Evolutionary conservation across 2,113 vertebrate genomes (phyloP), one percentile per base, ranked within the genome.

Genomic region (Glaucidium brasilianum): DNA sequence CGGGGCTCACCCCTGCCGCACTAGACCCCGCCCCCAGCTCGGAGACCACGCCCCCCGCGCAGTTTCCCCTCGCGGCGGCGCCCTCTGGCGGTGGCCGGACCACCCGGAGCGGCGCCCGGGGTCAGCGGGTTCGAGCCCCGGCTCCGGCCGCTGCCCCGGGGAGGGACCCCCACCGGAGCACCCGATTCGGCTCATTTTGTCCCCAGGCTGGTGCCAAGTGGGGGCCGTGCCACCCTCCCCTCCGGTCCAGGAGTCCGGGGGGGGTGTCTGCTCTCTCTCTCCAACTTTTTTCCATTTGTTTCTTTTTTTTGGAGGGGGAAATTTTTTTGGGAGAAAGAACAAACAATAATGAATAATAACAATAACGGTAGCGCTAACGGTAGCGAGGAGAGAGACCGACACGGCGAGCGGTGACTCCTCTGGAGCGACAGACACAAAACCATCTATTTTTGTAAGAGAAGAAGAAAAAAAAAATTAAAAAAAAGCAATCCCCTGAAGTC

Each of bases 401-500:
- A 97, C 98, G 12, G 66, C 23, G 5, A n/a, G 53, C 5, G 22
- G 98, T 3, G 32, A 15, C 58, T 82, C 64, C 85, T 76, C 15
- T 0, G 12, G 10, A 68, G 60, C 25, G 41, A 19, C 79, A 7
- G 35, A 37, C 68, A 39, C 69, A 90, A 90, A 94, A 9, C 81
- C 69, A 32, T 90, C 82, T 90, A 93, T 93, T 93, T 90, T 93
- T 93, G 35, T 93, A 94, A 82, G 39, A 88, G 73, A 86, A 88
- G 97, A 98, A 98, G 97, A 98, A 98, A 81, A 88, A 68, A 32
- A 30, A 47, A 32, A 10, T 20, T 47, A 20, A 18, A 98, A 98
- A 98, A 98, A 98, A 97, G 12, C 62, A 69, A 66, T 68, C 59
- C 98, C 98, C 98, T 98, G 98, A 98, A 98, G 98, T 98, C 98